These are phyloP conservation scores for Platyscapa corneri DNA, from an alignment of 1,140 invertebrate species.

Conservation along the genomic window DNA sequence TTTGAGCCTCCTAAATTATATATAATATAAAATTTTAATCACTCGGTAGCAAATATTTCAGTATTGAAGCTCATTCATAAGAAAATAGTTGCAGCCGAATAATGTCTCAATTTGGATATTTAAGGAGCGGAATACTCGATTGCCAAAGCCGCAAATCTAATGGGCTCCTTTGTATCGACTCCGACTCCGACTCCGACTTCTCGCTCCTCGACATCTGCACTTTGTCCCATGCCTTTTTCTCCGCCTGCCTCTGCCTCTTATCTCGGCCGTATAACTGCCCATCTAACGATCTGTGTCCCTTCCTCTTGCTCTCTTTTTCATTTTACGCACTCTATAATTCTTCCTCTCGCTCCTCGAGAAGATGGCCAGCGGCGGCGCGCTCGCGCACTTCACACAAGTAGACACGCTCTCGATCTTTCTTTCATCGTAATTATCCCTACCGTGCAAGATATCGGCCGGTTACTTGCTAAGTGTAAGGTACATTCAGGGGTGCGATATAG, in stretches of 20 bases:
- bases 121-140: neutral
- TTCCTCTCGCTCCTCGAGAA: neutral
- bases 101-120: constrained; percentile 6
- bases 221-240: neutral
- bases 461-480: constrained; percentile 26
- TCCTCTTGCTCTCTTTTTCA: constrained; percentile 1
- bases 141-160: neutral
- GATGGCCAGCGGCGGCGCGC: constrained; percentile 12
- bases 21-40: constrained; percentile 27
- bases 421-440: constrained; percentile 37
- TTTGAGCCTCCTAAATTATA: constrained; percentile 5
- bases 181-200: neutral
- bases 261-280: neutral
- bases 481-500: neutral
- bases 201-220: neutral
- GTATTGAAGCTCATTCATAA: constrained; percentile 1
- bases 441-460: constrained; percentile 24
- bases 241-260: neutral
- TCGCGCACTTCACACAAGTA: constrained; percentile 19
- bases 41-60: neutral
- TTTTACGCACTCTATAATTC: constrained; percentile 18
- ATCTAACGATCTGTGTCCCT: constrained; percentile 8
- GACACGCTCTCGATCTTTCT: constrained; percentile 40
- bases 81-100: neutral
- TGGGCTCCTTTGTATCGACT: neutral